Conservation (phyloP, 2,888 invertebrate species). For the Iselma pallidipennis region DNA sequence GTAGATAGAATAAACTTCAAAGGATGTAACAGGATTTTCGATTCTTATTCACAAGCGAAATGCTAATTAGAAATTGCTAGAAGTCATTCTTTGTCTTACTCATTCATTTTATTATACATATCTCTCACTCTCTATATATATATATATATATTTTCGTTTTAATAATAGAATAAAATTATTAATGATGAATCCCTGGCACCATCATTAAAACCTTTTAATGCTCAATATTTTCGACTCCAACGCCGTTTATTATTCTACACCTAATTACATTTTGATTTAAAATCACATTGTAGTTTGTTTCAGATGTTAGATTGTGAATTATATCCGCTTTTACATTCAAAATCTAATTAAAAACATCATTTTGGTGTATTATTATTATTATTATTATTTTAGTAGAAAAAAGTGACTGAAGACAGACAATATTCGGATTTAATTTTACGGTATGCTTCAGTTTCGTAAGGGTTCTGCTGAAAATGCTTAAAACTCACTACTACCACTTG, state of each 20-base stretch:
- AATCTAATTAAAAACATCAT: too few species aligned
- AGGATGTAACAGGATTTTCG: conserved; percentile 21
- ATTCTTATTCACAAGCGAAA: conserved; percentile 14
- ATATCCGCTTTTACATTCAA: too few species aligned
- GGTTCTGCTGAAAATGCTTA: neutral
- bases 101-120: neutral
- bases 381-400: too few species aligned
- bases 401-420: too few species aligned
- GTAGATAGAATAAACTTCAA: conserved; percentile 15
- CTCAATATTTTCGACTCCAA: too few species aligned
- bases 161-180: neutral
- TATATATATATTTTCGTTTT: neutral
- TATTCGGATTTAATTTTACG: too few species aligned
- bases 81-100: conserved; percentile 8
- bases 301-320: too few species aligned
- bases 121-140: neutral
- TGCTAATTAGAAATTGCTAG: conserved; percentile 23
- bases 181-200: neutral
- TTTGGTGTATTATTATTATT: too few species aligned
- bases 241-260: too few species aligned
- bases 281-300: too few species aligned
- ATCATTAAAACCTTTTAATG: neutral
- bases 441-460: too few species aligned
- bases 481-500: neutral
- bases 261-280: too few species aligned